These are phyloP conservation scores for Fissipunctia ypsillon DNA, from an alignment of 2,888 invertebrate species.

Conservation along the genomic window DNA sequence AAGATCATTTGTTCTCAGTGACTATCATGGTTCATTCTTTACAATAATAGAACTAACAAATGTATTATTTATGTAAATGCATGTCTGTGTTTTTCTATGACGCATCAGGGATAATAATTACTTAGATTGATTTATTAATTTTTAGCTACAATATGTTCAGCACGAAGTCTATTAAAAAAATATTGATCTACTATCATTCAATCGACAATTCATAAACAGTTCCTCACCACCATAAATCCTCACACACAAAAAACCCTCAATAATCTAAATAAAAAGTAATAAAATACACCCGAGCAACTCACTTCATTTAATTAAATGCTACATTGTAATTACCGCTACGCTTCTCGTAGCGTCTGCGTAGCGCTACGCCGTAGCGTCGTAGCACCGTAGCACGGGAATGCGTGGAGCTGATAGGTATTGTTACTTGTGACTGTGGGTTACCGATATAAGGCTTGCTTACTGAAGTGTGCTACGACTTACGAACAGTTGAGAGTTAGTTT, in stretches of 20 bases:
- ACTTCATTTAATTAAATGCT: no score
- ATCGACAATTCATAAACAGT: neutral
- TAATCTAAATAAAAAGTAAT: conserved; percentile 30
- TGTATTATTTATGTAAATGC: no score
- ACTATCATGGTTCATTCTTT: neutral
- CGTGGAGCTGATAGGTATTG: conserved; percentile 21
- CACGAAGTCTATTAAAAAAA: no score
- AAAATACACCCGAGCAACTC: conserved; percentile 13
- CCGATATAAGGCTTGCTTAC: conserved; percentile 10
- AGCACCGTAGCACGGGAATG: conserved; percentile 36
- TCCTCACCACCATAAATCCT: neutral
- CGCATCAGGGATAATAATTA: no score
- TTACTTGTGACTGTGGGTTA: conserved; percentile 14
- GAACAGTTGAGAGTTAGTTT: neutral
- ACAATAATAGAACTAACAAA: neutral
- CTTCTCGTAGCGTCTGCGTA: conserved; percentile 40
- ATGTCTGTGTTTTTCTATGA: no score
- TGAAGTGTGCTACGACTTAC: conserved; percentile 1
- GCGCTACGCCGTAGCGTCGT: conserved; percentile 48
- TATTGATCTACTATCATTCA: neutral
- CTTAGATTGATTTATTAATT: no score
- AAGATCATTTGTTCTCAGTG: neutral
- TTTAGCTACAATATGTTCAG: no score
- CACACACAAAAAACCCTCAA: conserved; percentile 1
- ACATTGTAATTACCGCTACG: conserved; percentile 49